Evolutionary conservation across 2,888 invertebrate species (phyloP), one percentile per base, ranked within the genome.

Genomic region (Schizotus pectinicornis): DNA sequence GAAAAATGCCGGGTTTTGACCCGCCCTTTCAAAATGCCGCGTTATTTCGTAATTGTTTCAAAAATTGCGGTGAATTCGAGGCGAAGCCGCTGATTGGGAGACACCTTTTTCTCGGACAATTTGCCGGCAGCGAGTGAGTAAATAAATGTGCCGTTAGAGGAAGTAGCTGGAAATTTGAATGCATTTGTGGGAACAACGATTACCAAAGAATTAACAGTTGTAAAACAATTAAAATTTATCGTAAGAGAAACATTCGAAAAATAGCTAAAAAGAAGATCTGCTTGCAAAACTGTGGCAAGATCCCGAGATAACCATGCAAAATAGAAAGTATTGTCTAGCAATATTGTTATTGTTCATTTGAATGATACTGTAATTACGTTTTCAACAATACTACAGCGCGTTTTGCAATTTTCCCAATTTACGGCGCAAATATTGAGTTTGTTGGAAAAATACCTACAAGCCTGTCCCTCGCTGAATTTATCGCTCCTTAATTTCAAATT

Each of bases 81-180:
- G 22, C 31, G 32, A 45, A 8, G n/a, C 30, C 22, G 12, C 12
- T 11, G 41, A 14, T 37, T 9, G 14, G 50, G 33, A 11, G 41
- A 36, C 30, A 41, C 41, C 30, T 41, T 47, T 47, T 41, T 42
- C 50, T 50, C 43, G 49, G 31, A 38, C 45, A 50, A 56, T 50
- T 50, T 56, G 32, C 50, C 42, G 49, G 38, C 43, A 43, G 31
- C 22, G 2, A 56, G 11, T 36, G 56, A 50, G 43, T 31, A 56
- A 57, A 46, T 52, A 41, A 47, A 57, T 56, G 38, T 56, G 50
- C 56, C 56, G 51, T 57, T 57, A 57, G 11, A 52, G 57, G 51
- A 57, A 56, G 50, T 45, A 42, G 42, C 33, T 12, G 38, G 12
- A 42, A 49, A 56, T 50, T 50, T 50, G 50, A 56, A 56, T 56